Evolutionary conservation across 2,113 vertebrate genomes (phyloP).

Genomic region (Calidris pugnax): DNA sequence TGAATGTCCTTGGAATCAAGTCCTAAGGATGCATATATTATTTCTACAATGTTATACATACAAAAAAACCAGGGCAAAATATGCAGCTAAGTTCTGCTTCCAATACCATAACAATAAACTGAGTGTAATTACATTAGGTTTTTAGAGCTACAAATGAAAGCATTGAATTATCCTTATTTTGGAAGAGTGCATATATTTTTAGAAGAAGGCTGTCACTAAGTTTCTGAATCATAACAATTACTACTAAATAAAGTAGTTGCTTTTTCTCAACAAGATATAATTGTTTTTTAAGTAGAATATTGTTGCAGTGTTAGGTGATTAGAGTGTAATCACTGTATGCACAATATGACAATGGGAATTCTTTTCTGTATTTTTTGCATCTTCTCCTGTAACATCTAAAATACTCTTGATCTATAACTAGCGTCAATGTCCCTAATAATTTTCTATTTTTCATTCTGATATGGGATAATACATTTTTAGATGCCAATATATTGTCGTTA

Average conservation of each 20-base stretch:
- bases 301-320: background rate
- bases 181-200: background rate
- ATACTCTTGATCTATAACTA: background rate
- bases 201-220: background rate
- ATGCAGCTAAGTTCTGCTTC: background rate
- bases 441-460: background rate
- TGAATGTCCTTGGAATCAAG: conserved; percentile 28
- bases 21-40: background rate
- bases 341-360: background rate
- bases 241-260: background rate
- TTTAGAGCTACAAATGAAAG: background rate
- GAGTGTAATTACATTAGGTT: background rate
- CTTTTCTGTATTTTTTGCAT: background rate
- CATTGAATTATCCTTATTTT: background rate
- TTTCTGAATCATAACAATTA: background rate
- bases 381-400: background rate
- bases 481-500: background rate
- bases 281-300: background rate
- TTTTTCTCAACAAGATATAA: background rate
- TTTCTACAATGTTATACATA: background rate
- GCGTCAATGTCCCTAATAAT: background rate
- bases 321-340: background rate
- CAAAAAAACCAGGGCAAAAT: background rate
- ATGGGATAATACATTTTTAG: background rate
- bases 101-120: background rate